Base-by-base conservation (phyloP, 2,888 invertebrate species). In the Pocota personata region DNA sequence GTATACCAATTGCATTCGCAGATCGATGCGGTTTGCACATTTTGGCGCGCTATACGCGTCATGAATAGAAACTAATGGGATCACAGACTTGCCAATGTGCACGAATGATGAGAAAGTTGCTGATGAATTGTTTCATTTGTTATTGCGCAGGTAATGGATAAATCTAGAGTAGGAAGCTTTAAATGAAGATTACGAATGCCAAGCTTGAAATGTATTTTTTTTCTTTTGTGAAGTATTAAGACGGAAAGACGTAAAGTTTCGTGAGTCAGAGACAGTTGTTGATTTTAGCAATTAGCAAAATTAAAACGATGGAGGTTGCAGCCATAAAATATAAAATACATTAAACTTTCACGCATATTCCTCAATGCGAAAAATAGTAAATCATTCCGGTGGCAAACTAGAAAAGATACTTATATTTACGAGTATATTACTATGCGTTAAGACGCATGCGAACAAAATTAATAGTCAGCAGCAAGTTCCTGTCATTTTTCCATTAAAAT, bases 41-140 rank as follows among this genome's bases (percentile, higher is more conserved):
- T 76, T 66, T 67, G 48, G 57, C 76, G 48, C 37, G 37, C 8
- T 19, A 21, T 55, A n/a, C 50, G n/a, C n/a, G n/a, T 37, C 16
- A 37, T 35, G 14, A 55, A 27, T 55, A 19, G 52, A 71, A 58
- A 57, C 64, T 14, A 24, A 30, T 40, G 19, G 27, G 24, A 55
- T 67, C 14, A 35, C 12, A 66, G 30, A 12, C n/a, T 35, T 32
- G 19, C 27, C 16, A 12, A 57, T 43, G 46, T 6, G 6, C 8
- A 24, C 14, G 32, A 43, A 21, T 43, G 30, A 12, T 66, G 78
- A 52, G 83, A 83, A 83, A 83, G 83, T 83, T 67, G 32, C 14
- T 55, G 73, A 64, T 57, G 72, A 79, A 72, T 62, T 21, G 16
- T 64, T 30, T 78, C 21, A 55, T 66, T 75, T 66, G 64, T 35